phyloP scores from a whole-genome alignment of 2,797 vertebrate genomes.

The Novumbra hubbsi region DNA sequence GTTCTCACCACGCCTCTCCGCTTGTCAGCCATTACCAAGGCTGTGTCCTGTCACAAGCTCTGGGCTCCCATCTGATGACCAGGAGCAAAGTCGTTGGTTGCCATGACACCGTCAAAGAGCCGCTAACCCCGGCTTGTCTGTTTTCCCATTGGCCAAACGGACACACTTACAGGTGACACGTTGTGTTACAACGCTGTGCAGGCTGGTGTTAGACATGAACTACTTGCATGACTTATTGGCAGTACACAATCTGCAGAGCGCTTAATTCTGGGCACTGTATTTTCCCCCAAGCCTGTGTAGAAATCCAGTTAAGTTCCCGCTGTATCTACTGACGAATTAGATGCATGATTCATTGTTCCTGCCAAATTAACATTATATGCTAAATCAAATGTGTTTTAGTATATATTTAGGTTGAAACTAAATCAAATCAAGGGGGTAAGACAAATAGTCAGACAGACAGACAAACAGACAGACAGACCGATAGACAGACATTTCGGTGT shows the following conservation, averaged over 20 bases:
- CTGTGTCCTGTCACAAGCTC: background rate
- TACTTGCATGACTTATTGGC: background rate
- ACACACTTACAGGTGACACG: background rate
- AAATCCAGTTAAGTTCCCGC: too few relatives aligned
- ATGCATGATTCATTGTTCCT: too few relatives aligned
- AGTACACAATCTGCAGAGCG: background rate
- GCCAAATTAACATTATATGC: background rate
- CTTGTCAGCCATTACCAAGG: background rate
- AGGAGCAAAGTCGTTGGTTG: background rate
- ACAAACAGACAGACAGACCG: too few relatives aligned
- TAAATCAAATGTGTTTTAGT: background rate
- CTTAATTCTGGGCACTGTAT: background rate
- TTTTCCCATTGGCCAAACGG: background rate
- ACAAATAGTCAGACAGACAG: background rate
- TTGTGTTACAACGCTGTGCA: background rate
- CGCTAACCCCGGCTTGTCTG: background rate
- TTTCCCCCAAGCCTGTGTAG: too few relatives aligned
- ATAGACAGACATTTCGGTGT: background rate
- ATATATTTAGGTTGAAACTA: background rate
- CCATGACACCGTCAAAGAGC: constrained; percentile 5
- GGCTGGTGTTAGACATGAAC: background rate
- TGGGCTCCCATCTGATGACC: background rate
- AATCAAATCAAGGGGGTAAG: background rate
- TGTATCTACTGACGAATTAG: too few relatives aligned
- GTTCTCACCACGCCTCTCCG: background rate